Evolutionary conservation across 2,888 invertebrate genomes (phyloP), one percentile per base, ranked within the genome.

Genomic region (Sarcophaga caerulescens): DNA sequence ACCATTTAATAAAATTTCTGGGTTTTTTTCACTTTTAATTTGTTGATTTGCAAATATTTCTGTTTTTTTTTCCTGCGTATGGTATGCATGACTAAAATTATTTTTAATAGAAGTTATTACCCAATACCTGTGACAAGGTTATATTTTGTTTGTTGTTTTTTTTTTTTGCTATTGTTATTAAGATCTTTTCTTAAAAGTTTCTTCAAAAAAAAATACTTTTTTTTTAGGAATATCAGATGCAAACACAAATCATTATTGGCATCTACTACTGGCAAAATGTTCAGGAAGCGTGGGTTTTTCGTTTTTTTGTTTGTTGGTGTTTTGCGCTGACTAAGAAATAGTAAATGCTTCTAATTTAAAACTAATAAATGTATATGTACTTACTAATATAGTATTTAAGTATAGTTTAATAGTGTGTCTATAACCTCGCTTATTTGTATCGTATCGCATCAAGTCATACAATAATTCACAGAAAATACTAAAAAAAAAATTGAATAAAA

Each of bases 351-450:
- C 80, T 85, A 77, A 85, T 73, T 63, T 73, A 45, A 80, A 82
- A 73, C 52, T 74, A 70, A 75, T 69, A 77, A 71, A 82, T 8
- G 1, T 8, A 35, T 6, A 10, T 10, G 10, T 35, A 35, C 35
- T 35, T 35, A 35, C 35, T 35, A 35, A 35, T 35, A 8, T 35
- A 35, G 35, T 35, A 35, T 35, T 35, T 35, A 35, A 10, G 35
- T 10, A 68, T 62, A 77, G 25, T 45, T 52, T 52, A 17, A 52
- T 12, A 68, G 52, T 45, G 57, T 25, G 3, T 65, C 17, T 25
- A 78, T 81, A 85, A 81, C 85, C 81, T 85, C 78, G 75, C 82
- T 71, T 63, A 80, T 85, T 25, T 71, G 23, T 76, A 65, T 70
- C 71, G 63, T 25, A 60, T 60, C 10, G n/a, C 4, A 60, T 21